Evolutionary conservation across 2,888 invertebrate species (phyloP).

Genomic region (Trichogramma dendrolimi): DNA sequence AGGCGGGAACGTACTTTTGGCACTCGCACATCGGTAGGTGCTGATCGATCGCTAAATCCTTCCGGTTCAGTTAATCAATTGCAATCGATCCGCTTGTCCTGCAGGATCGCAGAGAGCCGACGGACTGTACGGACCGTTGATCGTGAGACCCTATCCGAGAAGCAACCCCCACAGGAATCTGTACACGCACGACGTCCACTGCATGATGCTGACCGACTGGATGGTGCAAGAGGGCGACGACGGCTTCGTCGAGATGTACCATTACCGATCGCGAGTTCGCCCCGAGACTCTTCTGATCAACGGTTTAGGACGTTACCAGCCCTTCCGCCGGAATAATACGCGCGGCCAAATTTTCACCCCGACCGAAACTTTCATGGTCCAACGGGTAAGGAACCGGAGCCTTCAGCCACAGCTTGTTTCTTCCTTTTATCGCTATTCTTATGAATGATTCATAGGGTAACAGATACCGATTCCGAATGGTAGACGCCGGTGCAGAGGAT

Average conservation of each 20-base stretch:
- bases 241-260: conserved; percentile 78
- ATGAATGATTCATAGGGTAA: neutral
- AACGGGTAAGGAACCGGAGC: conserved; percentile 55
- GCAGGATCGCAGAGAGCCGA: conserved; percentile 80
- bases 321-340: conserved; percentile 37
- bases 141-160: conserved; percentile 66
- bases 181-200: conserved; percentile 80
- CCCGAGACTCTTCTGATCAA: conserved; percentile 78
- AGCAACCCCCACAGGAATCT: conserved; percentile 62
- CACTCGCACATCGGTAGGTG: conserved; percentile 63
- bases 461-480: conserved; percentile 73
- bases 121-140: conserved; percentile 74
- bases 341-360: conserved; percentile 55
- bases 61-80: no score
- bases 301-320: conserved; percentile 65
- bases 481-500: conserved; percentile 82
- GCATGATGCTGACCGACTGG: conserved; percentile 79
- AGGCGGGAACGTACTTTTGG: conserved; percentile 81
- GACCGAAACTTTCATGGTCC: conserved; percentile 62
- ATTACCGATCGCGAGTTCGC: conserved; percentile 75
- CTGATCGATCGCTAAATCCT: no score
- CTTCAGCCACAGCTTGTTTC: no score
- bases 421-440: neutral
- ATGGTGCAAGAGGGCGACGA: conserved; percentile 65
- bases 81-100: no score